Base-by-base conservation (phyloP, 2,888 invertebrate genomes). In the Dioctria linearis region DNA sequence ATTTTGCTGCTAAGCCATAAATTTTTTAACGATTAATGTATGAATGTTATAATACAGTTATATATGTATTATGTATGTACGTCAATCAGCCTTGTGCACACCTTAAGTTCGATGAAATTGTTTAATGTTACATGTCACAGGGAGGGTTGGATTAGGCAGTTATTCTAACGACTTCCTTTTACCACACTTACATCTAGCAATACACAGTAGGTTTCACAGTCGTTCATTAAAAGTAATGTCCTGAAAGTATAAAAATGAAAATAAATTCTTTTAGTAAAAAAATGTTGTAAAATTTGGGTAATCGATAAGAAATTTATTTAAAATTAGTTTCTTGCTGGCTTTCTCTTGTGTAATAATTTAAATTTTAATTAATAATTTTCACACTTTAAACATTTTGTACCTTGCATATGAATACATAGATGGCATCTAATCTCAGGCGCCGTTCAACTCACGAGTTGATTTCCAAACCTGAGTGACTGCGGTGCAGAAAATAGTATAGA, bases 181-280 rank as follows among this genome's bases (percentile, higher is more conserved):
- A 73, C 73, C 73, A 73, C 25, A 25, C 57, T 39, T 73, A 73
- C 42, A 13, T 42, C 73, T 73, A 54, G 54, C 11, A 57, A 59
- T 73, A 73, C 59, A 73, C 57, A 51, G 42, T 57, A 59, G 57
- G 25, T 73, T 25, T 51, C 73, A 71, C 71, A 73, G 73, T 73
- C 73, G 42, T 57, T 73, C 73, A 3, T 57, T 73, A 73, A 57
- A 73, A 73, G 57, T 57, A 73, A 25, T 73, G 73, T 73, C 57
- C 73, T 73, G 73, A 73, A 73, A 73, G 25, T 54, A 59, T n/a
- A n/a, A n/a, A n/a, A n/a, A n/a, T n/a, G n/a, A 54, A 39, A 9
- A 25, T 67, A 67, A 4, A 57, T 11, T 57, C 2, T 57, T 5
- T 13, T 57, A 13, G 11, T 57, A n/a, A 57, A 57, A 57, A 13